These are phyloP conservation scores for Hirtodrosophila histrioides DNA, from an alignment of 2,888 invertebrate species.

Conservation along the genomic window DNA sequence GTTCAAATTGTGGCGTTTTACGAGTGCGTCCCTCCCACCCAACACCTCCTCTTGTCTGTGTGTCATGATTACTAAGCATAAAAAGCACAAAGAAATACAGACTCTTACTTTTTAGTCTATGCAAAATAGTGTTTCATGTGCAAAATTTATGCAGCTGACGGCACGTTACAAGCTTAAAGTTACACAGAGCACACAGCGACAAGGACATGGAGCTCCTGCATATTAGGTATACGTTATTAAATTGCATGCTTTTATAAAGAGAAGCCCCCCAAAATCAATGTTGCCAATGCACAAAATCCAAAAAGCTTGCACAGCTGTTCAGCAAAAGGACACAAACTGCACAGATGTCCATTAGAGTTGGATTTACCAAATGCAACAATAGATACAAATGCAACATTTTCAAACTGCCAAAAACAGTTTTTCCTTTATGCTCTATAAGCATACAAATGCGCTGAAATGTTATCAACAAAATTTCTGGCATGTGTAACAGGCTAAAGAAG, in stretches of 20 bases:
- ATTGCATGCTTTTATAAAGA: constrained; percentile 8
- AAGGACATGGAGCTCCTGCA: background rate
- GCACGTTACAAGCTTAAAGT: constrained; percentile 23
- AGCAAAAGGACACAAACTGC: constrained; percentile 10
- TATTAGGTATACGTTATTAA: constrained; percentile 21
- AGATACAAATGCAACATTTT: constrained; percentile 20
- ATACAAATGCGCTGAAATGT: too few species aligned
- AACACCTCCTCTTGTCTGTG: constrained; percentile 1
- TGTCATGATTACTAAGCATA: constrained; percentile 51
- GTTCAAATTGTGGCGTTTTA: constrained; percentile 70
- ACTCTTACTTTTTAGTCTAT: constrained; percentile 39
- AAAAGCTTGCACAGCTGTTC: constrained; percentile 17
- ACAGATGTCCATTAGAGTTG: constrained; percentile 13
- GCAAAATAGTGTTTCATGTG: constrained; percentile 49
- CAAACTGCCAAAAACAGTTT: constrained; percentile 22
- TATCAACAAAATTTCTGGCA: too few species aligned
- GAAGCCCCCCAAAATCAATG: constrained; percentile 40
- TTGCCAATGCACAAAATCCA: constrained; percentile 30
- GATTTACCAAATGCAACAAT: constrained; percentile 30
- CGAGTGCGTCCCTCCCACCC: constrained; percentile 11
- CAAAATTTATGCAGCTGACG: constrained; percentile 36
- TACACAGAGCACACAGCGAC: constrained; percentile 2
- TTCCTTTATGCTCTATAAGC: too few species aligned
- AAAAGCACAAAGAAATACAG: constrained; percentile 25
- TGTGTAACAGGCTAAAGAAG: too few species aligned